These are phyloP conservation scores for Archegozetes longisetosus DNA, from an alignment of 1,140 invertebrate genomes.

Conservation along the genomic window DNA sequence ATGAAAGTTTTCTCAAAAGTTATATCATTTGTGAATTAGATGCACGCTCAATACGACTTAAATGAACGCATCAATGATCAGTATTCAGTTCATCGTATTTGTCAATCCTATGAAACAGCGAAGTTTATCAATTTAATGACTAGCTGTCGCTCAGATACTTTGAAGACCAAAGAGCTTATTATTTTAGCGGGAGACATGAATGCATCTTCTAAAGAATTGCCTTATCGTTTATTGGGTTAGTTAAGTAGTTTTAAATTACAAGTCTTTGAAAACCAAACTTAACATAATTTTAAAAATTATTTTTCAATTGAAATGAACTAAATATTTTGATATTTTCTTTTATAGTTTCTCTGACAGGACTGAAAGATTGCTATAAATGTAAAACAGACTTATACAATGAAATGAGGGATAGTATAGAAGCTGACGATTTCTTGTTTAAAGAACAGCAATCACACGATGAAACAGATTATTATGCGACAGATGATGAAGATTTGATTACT, in stretches of 20 bases:
- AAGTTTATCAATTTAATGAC: constrained; percentile 18
- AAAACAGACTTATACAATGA: background rate
- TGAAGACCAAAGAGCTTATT: constrained; percentile 10
- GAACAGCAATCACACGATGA: background rate
- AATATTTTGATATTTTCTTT: background rate
- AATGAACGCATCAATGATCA: constrained; percentile 15
- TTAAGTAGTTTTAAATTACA: too few species aligned
- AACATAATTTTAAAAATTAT: background rate
- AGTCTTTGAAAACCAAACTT: background rate
- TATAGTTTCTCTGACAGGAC: constrained; percentile 7
- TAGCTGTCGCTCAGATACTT: background rate
- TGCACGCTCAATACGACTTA: constrained; percentile 18
- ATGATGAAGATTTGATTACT: constrained; percentile 16
- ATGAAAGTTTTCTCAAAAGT: background rate
- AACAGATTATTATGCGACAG: background rate
- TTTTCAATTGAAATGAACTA: too few species aligned
- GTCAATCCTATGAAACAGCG: constrained; percentile 18
- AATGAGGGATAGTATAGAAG: background rate
- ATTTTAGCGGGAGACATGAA: constrained; percentile 19
- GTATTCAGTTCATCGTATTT: constrained; percentile 20
- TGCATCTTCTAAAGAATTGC: constrained; percentile 16
- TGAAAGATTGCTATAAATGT: constrained; percentile 11
- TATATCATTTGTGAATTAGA: background rate
- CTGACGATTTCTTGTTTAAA: background rate
- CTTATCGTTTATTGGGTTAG: constrained; percentile 15